Base-by-base conservation (phyloP, 2,888 invertebrate species). In the Acanthopleura granulata region DNA sequence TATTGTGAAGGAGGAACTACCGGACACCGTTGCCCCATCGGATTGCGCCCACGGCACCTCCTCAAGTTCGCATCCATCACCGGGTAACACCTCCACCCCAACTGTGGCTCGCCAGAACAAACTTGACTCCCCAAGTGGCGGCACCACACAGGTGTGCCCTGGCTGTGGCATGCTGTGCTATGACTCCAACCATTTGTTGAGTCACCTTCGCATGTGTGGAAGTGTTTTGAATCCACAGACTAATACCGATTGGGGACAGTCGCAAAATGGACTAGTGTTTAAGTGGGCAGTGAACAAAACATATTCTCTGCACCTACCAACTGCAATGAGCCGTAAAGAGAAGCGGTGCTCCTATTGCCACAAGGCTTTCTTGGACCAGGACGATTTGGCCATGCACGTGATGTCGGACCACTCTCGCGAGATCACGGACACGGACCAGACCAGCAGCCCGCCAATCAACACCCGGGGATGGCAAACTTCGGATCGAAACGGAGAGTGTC, bases 361-460 rank as follows among this genome's bases (percentile, higher is more conserved):
- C 12, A 79, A 82, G 50, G 69, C 78, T 6, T 89, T 89, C 77
- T 72, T 78, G 18, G 86, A 84, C 74, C 84, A 88, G 70, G 89
- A 89, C 76, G 79, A 88, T 0, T 78, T 89, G 62, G 89, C 89
- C 9, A 88, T 89, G 88, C 89, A 89, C 76, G 85, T 89, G 79
- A 87, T 89, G 87, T 85, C 80, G 73, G 72, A 72, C 18, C 81
- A 81, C 74, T 78, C 80, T 40, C 74, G 77, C 0, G 25, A 66
- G 22, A 27, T 66, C 15, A 27, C 66, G 27, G 66, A 66, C 15
- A 6, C 66, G 3, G 66, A 66, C 6, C 22, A 6, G 29, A 66
- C 22, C 16, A 22, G 25, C 29, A 22, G 27, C 16, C 66, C 66
- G 6, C 15, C 22, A 66, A 27, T 27, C 16, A 66, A 66, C 14